Evolutionary conservation across 2,797 vertebrate genomes (phyloP), one percentile per base, ranked within the genome.

Genomic region (Parambassis ranga): DNA sequence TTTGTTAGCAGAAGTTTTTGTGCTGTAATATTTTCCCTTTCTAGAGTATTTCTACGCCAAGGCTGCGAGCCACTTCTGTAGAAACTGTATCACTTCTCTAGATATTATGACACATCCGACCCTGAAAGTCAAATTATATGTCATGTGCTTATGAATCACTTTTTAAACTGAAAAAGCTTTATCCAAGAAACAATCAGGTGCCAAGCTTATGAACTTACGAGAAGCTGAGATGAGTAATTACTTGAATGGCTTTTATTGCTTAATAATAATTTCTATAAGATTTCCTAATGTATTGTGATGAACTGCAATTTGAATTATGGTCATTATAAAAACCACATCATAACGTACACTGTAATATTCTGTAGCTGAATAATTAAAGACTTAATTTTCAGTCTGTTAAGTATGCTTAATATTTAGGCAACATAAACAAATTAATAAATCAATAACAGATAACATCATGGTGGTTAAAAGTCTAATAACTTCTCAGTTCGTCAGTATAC

Each of bases 61-160:
- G 32, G 37, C 65, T n/a, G 19, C 56, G 59, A 71, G 46, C 41
- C 75, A 70, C 65, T 69, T 59, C 50, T 48, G 32, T 79, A 7
- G 16, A 61, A 81, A 74, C 36, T 42, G 52, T 69, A 60, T 67
- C 68, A 65, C 36, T 71, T 79, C 59, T 71, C 41, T 33, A 27
- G 46, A 85, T 84, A 28, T 70, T 56, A n/a, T 57, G 38, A 76
- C 56, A 6, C 5, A 24, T 10, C 6, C 3, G 20, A 13, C 11
- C 41, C 60, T 18, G 38, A 7, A 41, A 65, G 53, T 46, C 8
- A 13, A 61, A 71, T 49, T 47, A 20, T 31, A 28, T 4, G 31
- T 75, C 14, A 31, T 0, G 1, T 43, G 33, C 36, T 50, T 61
- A 38, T 61, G 43, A 74, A 50, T 84, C 36, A 52, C 37, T 24